Conservation (phyloP, 2,797 vertebrate species). For the Passerculus sandwichensis region DNA sequence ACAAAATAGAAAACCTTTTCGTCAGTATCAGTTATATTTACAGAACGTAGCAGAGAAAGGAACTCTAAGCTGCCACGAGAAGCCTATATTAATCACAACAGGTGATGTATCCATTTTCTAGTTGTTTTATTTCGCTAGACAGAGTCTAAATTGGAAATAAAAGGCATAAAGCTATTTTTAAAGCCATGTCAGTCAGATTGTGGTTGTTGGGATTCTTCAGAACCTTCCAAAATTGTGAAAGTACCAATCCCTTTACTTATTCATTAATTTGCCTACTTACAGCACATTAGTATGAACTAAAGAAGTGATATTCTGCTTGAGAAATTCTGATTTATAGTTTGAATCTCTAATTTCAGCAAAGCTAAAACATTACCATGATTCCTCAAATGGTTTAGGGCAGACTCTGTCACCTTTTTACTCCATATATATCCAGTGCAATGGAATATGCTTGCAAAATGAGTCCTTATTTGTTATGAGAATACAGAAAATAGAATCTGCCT, state of each 20-base stretch:
- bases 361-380: not conserved
- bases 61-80: constrained; percentile 78
- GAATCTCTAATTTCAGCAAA: not conserved
- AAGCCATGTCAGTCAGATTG: not conserved
- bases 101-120: constrained; percentile 71
- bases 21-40: constrained; percentile 80
- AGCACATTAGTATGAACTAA: not conserved
- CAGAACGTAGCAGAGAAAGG: constrained; percentile 79
- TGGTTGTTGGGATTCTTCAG: not conserved
- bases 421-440: not conserved
- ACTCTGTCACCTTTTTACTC: not conserved
- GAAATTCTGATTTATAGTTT: not conserved
- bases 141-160: not conserved
- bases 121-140: not conserved
- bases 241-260: not conserved
- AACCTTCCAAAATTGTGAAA: not conserved
- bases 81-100: constrained; percentile 77
- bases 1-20: constrained; percentile 74
- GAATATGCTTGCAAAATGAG: not conserved
- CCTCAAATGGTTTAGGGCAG: not conserved
- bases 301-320: not conserved
- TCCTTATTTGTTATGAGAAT: not conserved
- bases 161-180: not conserved
- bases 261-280: not conserved
- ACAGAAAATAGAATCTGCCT: not conserved